Evolutionary conservation across 2,888 invertebrate species (phyloP).

Genomic region (Sipunculus nudus): DNA sequence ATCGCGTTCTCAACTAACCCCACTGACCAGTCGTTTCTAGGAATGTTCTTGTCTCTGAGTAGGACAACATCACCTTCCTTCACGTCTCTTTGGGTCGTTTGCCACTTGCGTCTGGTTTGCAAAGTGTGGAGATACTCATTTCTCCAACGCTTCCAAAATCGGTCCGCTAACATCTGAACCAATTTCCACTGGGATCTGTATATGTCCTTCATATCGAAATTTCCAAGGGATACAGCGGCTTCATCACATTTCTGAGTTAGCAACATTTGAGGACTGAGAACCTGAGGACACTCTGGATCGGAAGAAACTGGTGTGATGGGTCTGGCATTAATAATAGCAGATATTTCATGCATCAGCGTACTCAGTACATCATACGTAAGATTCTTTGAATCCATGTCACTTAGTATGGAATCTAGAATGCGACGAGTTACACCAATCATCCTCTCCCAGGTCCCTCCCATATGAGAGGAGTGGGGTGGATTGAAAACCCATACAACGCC

Average conservation of each 20-base stretch:
- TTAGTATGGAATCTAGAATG: not conserved
- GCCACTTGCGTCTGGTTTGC: conserved; percentile 18
- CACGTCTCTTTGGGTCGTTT: not conserved
- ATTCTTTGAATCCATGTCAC: too few relatives aligned
- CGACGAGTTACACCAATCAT: not conserved
- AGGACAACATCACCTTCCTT: conserved; percentile 16
- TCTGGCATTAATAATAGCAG: not conserved
- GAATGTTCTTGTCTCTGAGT: conserved; percentile 17
- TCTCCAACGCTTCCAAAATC: conserved; percentile 27
- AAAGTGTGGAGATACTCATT: conserved; percentile 13
- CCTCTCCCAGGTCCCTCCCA: not conserved
- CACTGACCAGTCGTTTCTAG: conserved; percentile 18
- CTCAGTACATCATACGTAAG: not conserved
- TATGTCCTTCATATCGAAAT: conserved; percentile 18
- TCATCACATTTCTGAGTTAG: not conserved
- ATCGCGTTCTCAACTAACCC: conserved; percentile 4
- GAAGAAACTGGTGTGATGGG: not conserved
- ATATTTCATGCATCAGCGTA: not conserved
- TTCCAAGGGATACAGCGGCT: conserved; percentile 17
- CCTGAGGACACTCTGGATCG: not conserved
- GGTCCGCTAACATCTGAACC: conserved; percentile 24
- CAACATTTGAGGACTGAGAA: not conserved
- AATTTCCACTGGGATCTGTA: conserved; percentile 26
- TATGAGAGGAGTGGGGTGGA: conserved; percentile 5
- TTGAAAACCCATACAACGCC: conserved; percentile 1